phyloP scores from a whole-genome alignment of 2,888 invertebrate genomes.

The Noctua janthe region DNA sequence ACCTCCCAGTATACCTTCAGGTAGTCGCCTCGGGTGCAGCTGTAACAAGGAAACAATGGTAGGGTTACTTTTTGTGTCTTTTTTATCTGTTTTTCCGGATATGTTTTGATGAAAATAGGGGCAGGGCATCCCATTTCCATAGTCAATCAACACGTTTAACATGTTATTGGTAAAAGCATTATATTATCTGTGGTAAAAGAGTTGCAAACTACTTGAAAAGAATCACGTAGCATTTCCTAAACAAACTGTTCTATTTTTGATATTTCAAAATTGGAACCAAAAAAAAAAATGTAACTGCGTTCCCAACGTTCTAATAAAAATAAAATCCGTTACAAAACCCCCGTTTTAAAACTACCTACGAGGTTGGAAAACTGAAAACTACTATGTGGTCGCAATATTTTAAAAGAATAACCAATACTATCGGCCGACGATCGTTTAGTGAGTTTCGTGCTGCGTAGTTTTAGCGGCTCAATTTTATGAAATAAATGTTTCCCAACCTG shows the following conservation, averaged over 20 bases:
- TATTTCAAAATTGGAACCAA: not conserved
- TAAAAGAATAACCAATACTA: slow-evolving; percentile 78
- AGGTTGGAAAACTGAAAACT: slow-evolving; percentile 59
- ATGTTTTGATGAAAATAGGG: too few species aligned
- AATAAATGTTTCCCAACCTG: slow-evolving; percentile 68
- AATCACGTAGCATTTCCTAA: not conserved
- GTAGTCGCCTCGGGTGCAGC: slow-evolving; percentile 94
- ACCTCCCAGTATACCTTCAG: slow-evolving; percentile 95
- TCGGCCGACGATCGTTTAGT: slow-evolving; percentile 75
- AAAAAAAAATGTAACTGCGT: not conserved
- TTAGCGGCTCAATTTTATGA: slow-evolving; percentile 75
- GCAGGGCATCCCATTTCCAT: too few species aligned
- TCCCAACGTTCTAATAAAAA: slow-evolving; percentile 45
- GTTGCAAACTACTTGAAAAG: not conserved
- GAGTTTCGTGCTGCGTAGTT: slow-evolving; percentile 72
- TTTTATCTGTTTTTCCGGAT: not conserved
- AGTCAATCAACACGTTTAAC: too few species aligned
- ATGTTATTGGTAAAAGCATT: not conserved
- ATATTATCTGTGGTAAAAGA: not conserved
- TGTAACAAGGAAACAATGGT: slow-evolving; percentile 85
- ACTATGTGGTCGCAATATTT: slow-evolving; percentile 73
- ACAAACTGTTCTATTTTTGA: not conserved
- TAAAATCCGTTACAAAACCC: slow-evolving; percentile 47
- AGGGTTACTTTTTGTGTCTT: not conserved
- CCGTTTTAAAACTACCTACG: slow-evolving; percentile 39